phyloP scores from a whole-genome alignment of 2,113 vertebrate species.

The Ceyx melanurus region DNA sequence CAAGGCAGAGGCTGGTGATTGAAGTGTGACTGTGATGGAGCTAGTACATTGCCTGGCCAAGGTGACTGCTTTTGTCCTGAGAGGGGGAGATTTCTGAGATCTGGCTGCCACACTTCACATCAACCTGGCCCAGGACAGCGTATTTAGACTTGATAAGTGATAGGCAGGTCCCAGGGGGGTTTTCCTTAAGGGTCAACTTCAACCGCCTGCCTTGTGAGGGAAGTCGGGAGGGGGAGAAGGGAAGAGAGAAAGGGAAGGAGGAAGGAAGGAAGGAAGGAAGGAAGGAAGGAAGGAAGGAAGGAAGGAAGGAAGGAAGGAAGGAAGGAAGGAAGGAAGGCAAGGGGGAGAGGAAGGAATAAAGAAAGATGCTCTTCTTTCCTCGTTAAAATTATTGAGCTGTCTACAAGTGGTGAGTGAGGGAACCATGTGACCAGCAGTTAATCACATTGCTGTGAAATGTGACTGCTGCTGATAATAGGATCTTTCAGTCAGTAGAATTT shows the following conservation, averaged over 20 bases:
- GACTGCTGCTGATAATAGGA: slow-evolving; percentile 66
- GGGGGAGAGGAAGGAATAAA: not conserved
- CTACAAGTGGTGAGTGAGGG: slow-evolving; percentile 52
- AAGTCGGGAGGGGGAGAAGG: not conserved
- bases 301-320: not conserved
- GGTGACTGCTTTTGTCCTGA: slow-evolving; percentile 70
- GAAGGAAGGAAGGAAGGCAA: not conserved
- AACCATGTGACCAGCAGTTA: slow-evolving; percentile 58
- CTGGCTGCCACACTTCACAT: not conserved
- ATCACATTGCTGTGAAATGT: slow-evolving; percentile 72
- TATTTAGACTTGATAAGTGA: slow-evolving; percentile 66
- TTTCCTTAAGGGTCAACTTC: slow-evolving; percentile 61
- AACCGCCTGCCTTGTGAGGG: slow-evolving; percentile 34
- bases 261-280: not conserved
- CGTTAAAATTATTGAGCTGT: slow-evolving; percentile 73
- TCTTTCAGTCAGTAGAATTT: slow-evolving; percentile 63
- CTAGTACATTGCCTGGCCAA: slow-evolving; percentile 69
- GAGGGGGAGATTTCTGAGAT: not conserved
- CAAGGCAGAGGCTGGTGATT: slow-evolving; percentile 76
- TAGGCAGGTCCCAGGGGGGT: slow-evolving; percentile 39
- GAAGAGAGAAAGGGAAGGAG: not conserved
- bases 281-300: not conserved
- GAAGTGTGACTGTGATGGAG: slow-evolving; percentile 78
- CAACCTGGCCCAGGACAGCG: slow-evolving; percentile 25
- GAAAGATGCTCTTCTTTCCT: slow-evolving; percentile 20